Base-by-base conservation (phyloP, 1,140 invertebrate genomes). In the Manduca sexta region DNA sequence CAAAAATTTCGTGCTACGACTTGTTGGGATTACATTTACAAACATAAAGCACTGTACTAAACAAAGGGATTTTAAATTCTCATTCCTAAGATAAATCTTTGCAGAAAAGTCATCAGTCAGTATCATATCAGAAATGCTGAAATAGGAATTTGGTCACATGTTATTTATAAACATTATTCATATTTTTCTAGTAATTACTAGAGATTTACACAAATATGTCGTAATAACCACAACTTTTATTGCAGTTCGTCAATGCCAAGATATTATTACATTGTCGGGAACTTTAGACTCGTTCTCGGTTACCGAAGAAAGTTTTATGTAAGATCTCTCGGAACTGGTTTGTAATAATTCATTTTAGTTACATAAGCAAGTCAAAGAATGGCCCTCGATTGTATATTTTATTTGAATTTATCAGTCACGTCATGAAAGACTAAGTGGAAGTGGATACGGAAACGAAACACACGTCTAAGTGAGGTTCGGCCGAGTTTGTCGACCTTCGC, bases 401-500 rank as follows among this genome's bases (percentile, higher is more conserved):
- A 8, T 38, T 14, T 38, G 35, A 38, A n/a, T n/a, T n/a, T n/a
- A n/a, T n/a, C n/a, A n/a, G 35, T 38, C 35, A 17, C 41, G 35
- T 49, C 33, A 42, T 11, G 26, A 45, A 48, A 44, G 44, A 48
- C 29, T 39, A 48, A 47, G 41, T 52, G 42, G 54, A 58, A 46
- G 40, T 48, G 44, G 51, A 47, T 51, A 50, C 47, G 50, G 50
- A 57, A 61, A 57, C 52, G 43, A 12, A 26, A 16, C 42, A 33
- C 35, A 46, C 37, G 37, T 29, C 39, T 31, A 39, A 47, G 16
- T 42, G 34, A 44, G 46, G 35, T 44, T 53, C 35, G 33, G 17
- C 41, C 38, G 51, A 58, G 59, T 62, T 62, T 62, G 59, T 54
- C 52, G 59, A 62, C 59, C 59, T 62, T 62, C 55, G 49, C 11